Conservation (phyloP, 2,888 invertebrate species). For the Timandra comae region DNA sequence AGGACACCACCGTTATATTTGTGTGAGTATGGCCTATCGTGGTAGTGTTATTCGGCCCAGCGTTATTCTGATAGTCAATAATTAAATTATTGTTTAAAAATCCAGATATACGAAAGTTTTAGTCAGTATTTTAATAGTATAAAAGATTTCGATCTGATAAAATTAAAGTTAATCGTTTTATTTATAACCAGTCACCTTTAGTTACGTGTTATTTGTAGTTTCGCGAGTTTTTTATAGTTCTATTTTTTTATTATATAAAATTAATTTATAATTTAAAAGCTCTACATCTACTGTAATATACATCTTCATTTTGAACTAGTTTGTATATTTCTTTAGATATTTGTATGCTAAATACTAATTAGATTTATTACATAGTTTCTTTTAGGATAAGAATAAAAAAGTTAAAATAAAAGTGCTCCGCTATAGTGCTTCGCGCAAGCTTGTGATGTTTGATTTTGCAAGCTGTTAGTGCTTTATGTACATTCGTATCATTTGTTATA, state of each 20-base stretch:
- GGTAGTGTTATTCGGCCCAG: slow-evolving; percentile 59
- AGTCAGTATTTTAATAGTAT: slow-evolving; percentile 20
- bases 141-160: slow-evolving; percentile 3
- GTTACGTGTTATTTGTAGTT: slow-evolving; percentile 29
- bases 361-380: too few species aligned
- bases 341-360: too few species aligned
- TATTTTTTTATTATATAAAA: too few species aligned
- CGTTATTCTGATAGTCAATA: slow-evolving; percentile 35
- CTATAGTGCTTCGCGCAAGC: slow-evolving; percentile 54
- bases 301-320: too few species aligned
- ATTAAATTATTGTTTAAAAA: slow-evolving; percentile 19
- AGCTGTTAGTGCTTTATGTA: slow-evolving; percentile 61
- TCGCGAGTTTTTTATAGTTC: slow-evolving; percentile 1
- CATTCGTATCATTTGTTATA: slow-evolving; percentile 39
- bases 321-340: too few species aligned
- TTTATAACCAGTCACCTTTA: slow-evolving; percentile 60
- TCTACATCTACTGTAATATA: slow-evolving; percentile 9
- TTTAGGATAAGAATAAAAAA: too few species aligned
- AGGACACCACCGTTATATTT: slow-evolving; percentile 58
- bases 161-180: slow-evolving; percentile 26
- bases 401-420: too few species aligned
- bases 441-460: slow-evolving; percentile 54
- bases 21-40: slow-evolving; percentile 39
- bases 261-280: slow-evolving; percentile 17
- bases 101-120: slow-evolving; percentile 63